Percentiles rank a stretch among this genome's conserved stretches.
Conservation (phyloP, 2,797 vertebrate genomes). For the Cichlasoma orientale region DNA sequence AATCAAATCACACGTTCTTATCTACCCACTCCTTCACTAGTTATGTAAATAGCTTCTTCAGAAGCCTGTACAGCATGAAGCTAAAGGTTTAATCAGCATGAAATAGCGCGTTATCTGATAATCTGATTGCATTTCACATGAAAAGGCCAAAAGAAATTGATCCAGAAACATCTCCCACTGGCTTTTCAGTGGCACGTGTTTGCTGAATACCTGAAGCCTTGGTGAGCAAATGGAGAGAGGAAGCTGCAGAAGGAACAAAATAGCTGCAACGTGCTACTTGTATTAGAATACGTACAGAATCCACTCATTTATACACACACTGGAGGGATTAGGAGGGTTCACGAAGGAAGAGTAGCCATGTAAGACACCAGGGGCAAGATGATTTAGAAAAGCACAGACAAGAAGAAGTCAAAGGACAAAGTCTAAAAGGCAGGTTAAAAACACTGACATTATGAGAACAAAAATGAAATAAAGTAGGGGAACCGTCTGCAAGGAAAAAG, state of each 20-base stretch:
- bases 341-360: not conserved
- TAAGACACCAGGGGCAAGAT: not conserved
- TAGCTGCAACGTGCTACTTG: not conserved
- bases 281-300: not conserved
- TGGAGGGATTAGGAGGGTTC: not conserved
- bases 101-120: constrained; percentile 35
- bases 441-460: not conserved
- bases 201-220: not conserved
- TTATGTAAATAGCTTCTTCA: not conserved
- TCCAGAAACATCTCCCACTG: not conserved
- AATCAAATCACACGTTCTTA: not conserved
- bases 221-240: not conserved
- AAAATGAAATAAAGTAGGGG: not conserved
- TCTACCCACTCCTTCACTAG: not conserved
- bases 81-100: constrained; percentile 28
- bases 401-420: not conserved
- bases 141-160: constrained; percentile 28
- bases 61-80: not conserved
- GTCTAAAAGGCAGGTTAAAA: not conserved
- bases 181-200: not conserved
- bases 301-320: not conserved
- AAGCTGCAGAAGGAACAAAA: not conserved
- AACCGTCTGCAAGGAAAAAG: not conserved
- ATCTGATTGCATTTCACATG: constrained; percentile 39
- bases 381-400: not conserved